Percentiles rank a stretch among this genome's conserved stretches.
Evolutionary conservation across 2,113 vertebrate genomes (phyloP).

Genomic region (Ciconia maguari): DNA sequence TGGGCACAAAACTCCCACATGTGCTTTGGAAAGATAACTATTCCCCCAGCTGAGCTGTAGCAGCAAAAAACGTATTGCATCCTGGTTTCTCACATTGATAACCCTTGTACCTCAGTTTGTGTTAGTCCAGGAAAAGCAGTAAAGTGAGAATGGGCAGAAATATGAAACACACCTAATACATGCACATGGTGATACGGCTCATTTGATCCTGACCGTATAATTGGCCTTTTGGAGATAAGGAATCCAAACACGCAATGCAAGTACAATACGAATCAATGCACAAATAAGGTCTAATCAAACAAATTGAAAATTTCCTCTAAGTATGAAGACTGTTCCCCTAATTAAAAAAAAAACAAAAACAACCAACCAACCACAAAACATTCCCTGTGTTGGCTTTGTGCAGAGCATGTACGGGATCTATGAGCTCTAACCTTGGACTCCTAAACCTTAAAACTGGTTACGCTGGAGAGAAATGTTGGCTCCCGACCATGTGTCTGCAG

Average conservation of each 20-base stretch:
- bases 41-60: not conserved
- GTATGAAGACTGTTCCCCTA: not conserved
- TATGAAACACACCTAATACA: not conserved
- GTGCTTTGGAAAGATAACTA: not conserved
- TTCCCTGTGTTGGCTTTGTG: not conserved
- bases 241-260: not conserved
- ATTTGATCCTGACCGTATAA: not conserved
- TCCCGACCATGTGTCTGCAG: not conserved
- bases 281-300: not conserved
- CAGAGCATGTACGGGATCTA: not conserved
- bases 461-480: not conserved
- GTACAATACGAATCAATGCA: not conserved
- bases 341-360: not conserved
- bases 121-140: not conserved
- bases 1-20: conserved; percentile 9
- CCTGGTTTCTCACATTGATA: not conserved
- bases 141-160: not conserved
- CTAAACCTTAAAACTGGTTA: not conserved
- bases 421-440: not conserved
- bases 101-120: not conserved
- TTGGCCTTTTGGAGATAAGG: not conserved
- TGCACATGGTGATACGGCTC: not conserved
- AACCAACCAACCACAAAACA: not conserved
- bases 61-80: not conserved
- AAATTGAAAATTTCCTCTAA: not conserved